Evolutionary conservation across 2,888 invertebrate genomes (phyloP).

Genomic region (Linyphia triangularis): DNA sequence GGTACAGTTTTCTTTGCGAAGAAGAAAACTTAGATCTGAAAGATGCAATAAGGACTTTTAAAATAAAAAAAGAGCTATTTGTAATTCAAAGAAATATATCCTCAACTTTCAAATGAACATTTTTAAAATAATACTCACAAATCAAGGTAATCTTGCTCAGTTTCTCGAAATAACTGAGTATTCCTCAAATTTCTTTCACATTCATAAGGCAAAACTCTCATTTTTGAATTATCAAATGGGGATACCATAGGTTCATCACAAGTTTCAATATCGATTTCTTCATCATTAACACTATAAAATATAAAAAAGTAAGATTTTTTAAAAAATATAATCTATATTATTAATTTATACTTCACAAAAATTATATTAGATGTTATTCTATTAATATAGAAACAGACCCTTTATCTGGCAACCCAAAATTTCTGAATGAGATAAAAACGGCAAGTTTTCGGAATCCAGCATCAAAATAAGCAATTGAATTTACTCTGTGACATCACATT

Average conservation of each 20-base stretch:
- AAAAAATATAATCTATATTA: not conserved
- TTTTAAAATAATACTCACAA: slow-evolving; percentile 81
- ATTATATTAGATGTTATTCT: not conserved
- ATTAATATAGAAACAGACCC: too few species aligned
- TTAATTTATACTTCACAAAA: not conserved
- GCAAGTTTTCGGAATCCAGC: too few species aligned
- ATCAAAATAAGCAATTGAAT: too few species aligned
- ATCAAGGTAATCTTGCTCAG: slow-evolving; percentile 86
- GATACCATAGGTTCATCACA: slow-evolving; percentile 80
- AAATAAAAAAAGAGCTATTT: not conserved
- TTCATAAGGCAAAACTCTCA: slow-evolving; percentile 85
- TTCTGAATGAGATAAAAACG: too few species aligned
- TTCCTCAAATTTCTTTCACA: slow-evolving; percentile 85
- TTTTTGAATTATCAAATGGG: slow-evolving; percentile 83
- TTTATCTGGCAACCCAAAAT: too few species aligned
- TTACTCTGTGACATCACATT: too few species aligned
- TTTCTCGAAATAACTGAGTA: slow-evolving; percentile 82
- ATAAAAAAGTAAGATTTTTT: too few species aligned
- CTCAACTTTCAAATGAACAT: not conserved
- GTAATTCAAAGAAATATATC: not conserved
- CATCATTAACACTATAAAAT: slow-evolving; percentile 53
- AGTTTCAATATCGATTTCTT: slow-evolving; percentile 74
- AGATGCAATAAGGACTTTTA: not conserved
- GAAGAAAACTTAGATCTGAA: slow-evolving; percentile 84
- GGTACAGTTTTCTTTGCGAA: slow-evolving; percentile 85